Evolutionary conservation across 2,797 vertebrate genomes (phyloP).

Genomic region (Odontamblyopus lacepedii): DNA sequence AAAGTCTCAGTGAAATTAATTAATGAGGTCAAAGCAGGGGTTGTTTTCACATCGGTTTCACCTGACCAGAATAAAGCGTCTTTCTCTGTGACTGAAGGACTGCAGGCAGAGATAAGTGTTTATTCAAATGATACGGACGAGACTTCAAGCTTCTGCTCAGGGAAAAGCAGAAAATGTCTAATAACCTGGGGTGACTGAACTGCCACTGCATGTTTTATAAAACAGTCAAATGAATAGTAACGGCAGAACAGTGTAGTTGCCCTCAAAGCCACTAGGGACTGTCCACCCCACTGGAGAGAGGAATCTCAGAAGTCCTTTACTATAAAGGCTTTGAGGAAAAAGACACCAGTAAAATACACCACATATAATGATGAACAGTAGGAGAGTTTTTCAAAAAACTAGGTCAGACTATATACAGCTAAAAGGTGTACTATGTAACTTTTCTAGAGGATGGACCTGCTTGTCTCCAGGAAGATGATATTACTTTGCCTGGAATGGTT

Average conservation of each 20-base stretch:
- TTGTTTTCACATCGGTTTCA: constrained; percentile 60
- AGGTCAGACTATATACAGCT: not conserved
- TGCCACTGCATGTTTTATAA: constrained; percentile 3
- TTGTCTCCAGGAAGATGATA: no score
- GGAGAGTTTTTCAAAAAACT: not conserved
- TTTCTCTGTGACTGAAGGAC: constrained; percentile 28
- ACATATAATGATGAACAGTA: not conserved
- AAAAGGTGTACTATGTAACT: not conserved
- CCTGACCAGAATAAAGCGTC: constrained; percentile 67
- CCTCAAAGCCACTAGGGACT: constrained; percentile 1
- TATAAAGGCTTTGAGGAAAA: not conserved
- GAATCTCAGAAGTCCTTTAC: not conserved
- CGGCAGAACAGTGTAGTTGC: not conserved
- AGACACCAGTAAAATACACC: not conserved
- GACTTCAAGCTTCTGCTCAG: constrained; percentile 7
- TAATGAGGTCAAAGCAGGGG: constrained; percentile 65
- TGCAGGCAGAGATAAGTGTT: constrained; percentile 34
- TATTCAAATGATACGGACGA: constrained; percentile 2
- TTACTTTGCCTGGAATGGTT: no score
- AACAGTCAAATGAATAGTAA: constrained; percentile 12
- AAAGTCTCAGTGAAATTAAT: constrained; percentile 74
- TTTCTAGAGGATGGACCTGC: no score
- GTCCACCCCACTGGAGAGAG: not conserved
- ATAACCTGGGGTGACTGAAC: not conserved
- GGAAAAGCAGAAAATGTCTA: constrained; percentile 10